These are phyloP conservation scores for Torymus aiolomorphi DNA, from an alignment of 2,888 invertebrate genomes.

Conservation along the genomic window DNA sequence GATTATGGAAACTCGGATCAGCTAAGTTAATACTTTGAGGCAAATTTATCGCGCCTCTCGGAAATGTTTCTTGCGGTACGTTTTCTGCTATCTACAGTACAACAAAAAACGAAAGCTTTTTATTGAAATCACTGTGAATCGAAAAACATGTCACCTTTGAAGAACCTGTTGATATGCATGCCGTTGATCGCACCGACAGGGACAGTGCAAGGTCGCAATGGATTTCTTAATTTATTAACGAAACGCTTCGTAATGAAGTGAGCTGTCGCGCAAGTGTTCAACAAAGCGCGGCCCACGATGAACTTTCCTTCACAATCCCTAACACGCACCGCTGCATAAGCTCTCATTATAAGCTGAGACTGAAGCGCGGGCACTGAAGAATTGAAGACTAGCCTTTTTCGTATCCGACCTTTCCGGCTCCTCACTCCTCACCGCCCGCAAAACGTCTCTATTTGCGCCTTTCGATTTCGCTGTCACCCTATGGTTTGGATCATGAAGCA, in stretches of 20 bases:
- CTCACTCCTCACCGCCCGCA: neutral
- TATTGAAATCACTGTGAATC: neutral
- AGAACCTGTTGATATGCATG: neutral
- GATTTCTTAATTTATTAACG: constrained; percentile 39
- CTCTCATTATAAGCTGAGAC: constrained; percentile 1
- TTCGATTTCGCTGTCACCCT: neutral
- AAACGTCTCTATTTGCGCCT: neutral
- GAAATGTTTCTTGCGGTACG: neutral
- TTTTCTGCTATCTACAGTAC: neutral
- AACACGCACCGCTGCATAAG: neutral
- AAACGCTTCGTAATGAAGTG: constrained; percentile 56
- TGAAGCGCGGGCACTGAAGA: neutral
- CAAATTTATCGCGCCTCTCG: constrained; percentile 38
- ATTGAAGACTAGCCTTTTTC: neutral
- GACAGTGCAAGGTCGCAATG: constrained; percentile 12
- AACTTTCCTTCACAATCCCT: neutral
- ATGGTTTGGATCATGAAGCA: neutral
- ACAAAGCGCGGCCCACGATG: constrained; percentile 24
- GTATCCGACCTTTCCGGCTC: neutral
- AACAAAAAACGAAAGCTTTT: neutral
- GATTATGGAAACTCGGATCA: constrained; percentile 55
- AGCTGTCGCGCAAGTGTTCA: too few relatives aligned
- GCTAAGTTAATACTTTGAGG: constrained; percentile 51
- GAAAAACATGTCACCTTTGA: too few relatives aligned
- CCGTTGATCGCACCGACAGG: neutral